Evolutionary conservation across 2,797 vertebrate species (phyloP).

Genomic region (Etheostoma nigrum): DNA sequence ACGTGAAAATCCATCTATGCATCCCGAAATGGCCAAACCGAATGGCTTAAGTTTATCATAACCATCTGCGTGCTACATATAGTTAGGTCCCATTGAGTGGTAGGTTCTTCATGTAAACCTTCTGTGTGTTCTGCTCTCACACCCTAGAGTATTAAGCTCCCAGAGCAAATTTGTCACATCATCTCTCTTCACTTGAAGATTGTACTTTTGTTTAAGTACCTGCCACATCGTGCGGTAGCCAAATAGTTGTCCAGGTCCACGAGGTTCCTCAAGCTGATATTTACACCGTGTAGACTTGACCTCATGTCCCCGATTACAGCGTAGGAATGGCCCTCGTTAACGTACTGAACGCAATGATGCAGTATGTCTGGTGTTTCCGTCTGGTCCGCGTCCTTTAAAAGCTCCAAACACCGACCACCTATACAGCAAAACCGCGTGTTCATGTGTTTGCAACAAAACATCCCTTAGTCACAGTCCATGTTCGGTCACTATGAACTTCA

Average conservation of each 20-base stretch:
- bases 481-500: too few relatives aligned
- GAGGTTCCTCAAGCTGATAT: too few relatives aligned
- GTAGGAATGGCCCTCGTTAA: conserved; percentile 9
- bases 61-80: too few relatives aligned
- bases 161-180: background rate
- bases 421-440: too few relatives aligned
- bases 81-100: too few relatives aligned
- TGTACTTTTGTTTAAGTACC: background rate
- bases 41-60: conserved; percentile 11
- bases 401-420: too few relatives aligned
- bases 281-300: background rate
- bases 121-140: conserved; percentile 1
- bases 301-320: background rate
- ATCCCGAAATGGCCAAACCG: background rate
- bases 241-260: too few relatives aligned
- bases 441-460: too few relatives aligned
- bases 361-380: too few relatives aligned
- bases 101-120: background rate
- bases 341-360: background rate
- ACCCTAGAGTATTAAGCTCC: background rate
- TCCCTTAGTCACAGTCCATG: too few relatives aligned
- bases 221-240: too few relatives aligned
- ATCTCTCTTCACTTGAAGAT: conserved; percentile 11
- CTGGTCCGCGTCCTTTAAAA: too few relatives aligned
- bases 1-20: conserved; percentile 14